These are phyloP conservation scores for Blomia tropicalis DNA, from an alignment of 2,888 invertebrate genomes.

Conservation along the genomic window DNA sequence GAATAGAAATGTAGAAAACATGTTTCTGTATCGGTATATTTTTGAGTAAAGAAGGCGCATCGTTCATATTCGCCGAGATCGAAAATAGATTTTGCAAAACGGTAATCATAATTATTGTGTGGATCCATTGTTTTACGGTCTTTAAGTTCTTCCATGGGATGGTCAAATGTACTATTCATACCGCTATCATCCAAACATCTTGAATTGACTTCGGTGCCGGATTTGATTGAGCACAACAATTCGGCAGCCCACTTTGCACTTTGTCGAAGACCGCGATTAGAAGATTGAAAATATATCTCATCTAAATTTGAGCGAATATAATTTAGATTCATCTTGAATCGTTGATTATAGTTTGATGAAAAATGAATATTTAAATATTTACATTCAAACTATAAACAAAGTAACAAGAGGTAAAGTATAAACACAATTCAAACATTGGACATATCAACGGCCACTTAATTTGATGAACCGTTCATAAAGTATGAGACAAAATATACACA, in stretches of 20 bases:
- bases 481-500: not conserved
- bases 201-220: not conserved
- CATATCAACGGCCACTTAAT: too few relatives aligned
- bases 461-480: not conserved
- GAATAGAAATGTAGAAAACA: slow-evolving; percentile 71
- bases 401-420: not conserved
- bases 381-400: too few relatives aligned
- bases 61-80: slow-evolving; percentile 75
- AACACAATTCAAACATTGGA: not conserved
- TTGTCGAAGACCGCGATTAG: slow-evolving; percentile 21
- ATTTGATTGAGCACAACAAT: slow-evolving; percentile 18
- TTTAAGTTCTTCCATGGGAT: not conserved
- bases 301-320: slow-evolving; percentile 16
- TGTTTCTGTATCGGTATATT: slow-evolving; percentile 49
- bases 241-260: slow-evolving; percentile 24
- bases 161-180: not conserved
- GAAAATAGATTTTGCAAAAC: slow-evolving; percentile 45
- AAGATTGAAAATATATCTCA: not conserved
- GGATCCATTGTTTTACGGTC: not conserved
- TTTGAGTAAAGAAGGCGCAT: slow-evolving; percentile 55
- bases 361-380: too few relatives aligned
- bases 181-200: not conserved
- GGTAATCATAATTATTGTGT: slow-evolving; percentile 11
- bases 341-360: too few relatives aligned
- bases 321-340: slow-evolving; percentile 14